These are phyloP conservation scores for Drosophila merina DNA, from an alignment of 2,888 invertebrate species.

Conservation along the genomic window DNA sequence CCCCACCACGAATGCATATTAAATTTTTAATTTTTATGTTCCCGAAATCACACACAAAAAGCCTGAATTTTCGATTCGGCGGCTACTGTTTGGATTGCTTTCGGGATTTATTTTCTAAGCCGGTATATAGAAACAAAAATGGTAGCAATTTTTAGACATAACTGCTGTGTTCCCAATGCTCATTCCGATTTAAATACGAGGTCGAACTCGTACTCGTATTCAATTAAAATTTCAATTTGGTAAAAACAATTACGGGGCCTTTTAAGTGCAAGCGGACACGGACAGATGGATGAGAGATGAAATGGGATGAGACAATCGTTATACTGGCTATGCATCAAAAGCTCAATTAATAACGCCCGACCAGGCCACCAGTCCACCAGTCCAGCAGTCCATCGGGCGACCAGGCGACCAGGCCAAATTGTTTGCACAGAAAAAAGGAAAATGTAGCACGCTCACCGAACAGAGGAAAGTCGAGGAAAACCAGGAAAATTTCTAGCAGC, in stretches of 20 bases:
- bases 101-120: slow-evolving; percentile 20
- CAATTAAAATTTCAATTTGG: slow-evolving; percentile 70
- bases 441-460: slow-evolving; percentile 1
- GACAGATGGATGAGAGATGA: slow-evolving; percentile 41
- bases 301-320: slow-evolving; percentile 57
- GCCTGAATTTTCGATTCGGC: neutral
- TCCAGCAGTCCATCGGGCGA: slow-evolving; percentile 39
- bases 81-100: slow-evolving; percentile 6
- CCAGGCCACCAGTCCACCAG: slow-evolving; percentile 60
- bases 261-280: slow-evolving; percentile 47
- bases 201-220: slow-evolving; percentile 47
- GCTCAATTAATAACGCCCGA: slow-evolving; percentile 72
- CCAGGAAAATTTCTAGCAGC: slow-evolving; percentile 37
- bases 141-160: slow-evolving; percentile 15
- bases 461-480: slow-evolving; percentile 10
- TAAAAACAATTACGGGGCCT: slow-evolving; percentile 54
- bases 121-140: neutral
- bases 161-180: neutral
- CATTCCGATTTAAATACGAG: slow-evolving; percentile 1
- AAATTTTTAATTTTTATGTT: slow-evolving; percentile 63
- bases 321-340: slow-evolving; percentile 59
- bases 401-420: slow-evolving; percentile 62
- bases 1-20: slow-evolving; percentile 29
- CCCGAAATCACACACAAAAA: slow-evolving; percentile 20
- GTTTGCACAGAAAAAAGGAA: slow-evolving; percentile 25